phyloP scores from a whole-genome alignment of 2,888 invertebrate genomes.

The Ligdia adustata region DNA sequence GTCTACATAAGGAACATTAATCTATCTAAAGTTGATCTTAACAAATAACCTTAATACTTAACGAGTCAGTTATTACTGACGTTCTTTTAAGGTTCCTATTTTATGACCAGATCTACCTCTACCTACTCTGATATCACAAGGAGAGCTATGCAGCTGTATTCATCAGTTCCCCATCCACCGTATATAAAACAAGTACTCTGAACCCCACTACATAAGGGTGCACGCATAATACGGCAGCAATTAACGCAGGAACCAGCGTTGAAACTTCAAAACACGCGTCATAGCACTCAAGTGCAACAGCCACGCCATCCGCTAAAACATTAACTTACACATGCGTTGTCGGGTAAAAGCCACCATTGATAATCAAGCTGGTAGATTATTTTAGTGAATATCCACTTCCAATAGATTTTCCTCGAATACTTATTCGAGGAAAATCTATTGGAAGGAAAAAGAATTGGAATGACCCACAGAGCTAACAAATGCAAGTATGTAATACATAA shows the following conservation, averaged over 20 bases:
- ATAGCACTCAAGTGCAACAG: conserved; percentile 9
- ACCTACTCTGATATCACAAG: too few species aligned
- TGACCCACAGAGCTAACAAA: too few species aligned
- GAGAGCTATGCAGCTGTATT: conserved; percentile 11
- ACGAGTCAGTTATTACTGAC: too few species aligned
- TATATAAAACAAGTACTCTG: conserved; percentile 14
- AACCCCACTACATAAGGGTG: conserved; percentile 32
- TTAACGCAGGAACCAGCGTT: conserved; percentile 45
- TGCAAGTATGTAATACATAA: too few species aligned
- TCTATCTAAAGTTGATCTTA: too few species aligned
- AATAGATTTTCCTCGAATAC: neutral
- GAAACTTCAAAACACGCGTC: conserved; percentile 30
- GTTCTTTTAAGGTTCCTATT: too few species aligned
- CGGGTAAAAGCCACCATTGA: neutral
- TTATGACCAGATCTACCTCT: too few species aligned
- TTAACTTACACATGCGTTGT: neutral
- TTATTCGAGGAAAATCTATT: neutral
- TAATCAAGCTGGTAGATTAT: conserved; percentile 1
- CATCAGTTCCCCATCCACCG: conserved; percentile 3
- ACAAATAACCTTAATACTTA: too few species aligned
- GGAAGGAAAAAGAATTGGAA: neutral
- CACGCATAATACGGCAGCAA: conserved; percentile 47
- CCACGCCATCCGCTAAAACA: conserved; percentile 7
- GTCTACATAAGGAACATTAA: too few species aligned
- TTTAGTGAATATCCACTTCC: conserved; percentile 3